phyloP scores from a whole-genome alignment of 2,113 vertebrate species.

The Phalacrocorax carbo region DNA sequence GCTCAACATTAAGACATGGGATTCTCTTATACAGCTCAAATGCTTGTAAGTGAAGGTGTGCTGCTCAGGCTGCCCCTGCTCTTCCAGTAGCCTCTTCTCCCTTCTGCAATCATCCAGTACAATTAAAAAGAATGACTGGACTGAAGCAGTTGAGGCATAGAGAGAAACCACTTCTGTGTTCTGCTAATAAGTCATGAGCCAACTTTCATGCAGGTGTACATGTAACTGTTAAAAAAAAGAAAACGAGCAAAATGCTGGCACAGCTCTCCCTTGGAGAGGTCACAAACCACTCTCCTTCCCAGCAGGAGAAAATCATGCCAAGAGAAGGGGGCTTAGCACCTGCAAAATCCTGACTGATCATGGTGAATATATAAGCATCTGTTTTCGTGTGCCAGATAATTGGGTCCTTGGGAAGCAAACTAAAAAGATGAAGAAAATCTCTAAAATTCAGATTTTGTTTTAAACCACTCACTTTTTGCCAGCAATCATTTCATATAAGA shows the following conservation, averaged over 20 bases:
- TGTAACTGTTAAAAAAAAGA: not conserved
- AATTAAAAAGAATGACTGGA: not conserved
- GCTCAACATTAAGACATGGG: not conserved
- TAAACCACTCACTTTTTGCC: not conserved
- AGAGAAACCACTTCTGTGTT: not conserved
- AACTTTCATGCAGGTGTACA: not conserved
- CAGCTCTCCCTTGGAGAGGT: not conserved
- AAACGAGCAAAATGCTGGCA: not conserved
- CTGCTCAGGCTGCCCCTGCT: not conserved
- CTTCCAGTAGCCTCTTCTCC: not conserved
- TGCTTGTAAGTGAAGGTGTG: not conserved
- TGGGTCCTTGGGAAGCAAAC: constrained; percentile 45
- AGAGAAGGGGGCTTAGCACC: not conserved
- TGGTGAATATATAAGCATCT: not conserved
- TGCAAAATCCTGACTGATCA: not conserved
- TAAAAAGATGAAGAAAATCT: not conserved
- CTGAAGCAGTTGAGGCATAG: not conserved
- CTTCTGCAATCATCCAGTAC: not conserved
- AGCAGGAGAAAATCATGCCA: not conserved
- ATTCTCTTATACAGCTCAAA: not conserved
- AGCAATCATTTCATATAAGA: not conserved
- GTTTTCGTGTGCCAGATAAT: not conserved
- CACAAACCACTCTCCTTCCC: not conserved
- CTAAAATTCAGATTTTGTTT: constrained; percentile 18
- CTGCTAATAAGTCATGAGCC: not conserved